A percentile compares a stretch with the other conserved stretches of the same genome.
Evolutionary conservation across 2,113 vertebrate genomes (phyloP).

Genomic region (Petrocephalus zakoni): DNA sequence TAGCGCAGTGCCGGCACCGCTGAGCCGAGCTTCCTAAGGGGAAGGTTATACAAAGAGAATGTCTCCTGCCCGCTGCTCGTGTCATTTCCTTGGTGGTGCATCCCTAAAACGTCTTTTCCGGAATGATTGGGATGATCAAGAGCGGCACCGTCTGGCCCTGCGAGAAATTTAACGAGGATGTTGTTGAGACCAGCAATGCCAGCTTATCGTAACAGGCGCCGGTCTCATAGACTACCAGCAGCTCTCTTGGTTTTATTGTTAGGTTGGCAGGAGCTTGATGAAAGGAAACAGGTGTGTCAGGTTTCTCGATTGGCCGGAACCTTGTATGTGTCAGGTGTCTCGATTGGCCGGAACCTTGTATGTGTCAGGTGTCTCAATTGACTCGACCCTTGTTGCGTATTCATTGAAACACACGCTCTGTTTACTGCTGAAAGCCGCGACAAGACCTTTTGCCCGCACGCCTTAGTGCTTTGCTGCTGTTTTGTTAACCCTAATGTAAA

Average conservation of each 20-base stretch:
- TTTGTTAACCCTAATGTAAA: conserved; percentile 46
- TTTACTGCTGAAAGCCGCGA: conserved; percentile 1
- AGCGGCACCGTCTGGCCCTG: conserved; percentile 25
- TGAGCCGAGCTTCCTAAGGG: conserved; percentile 6
- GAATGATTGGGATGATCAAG: conserved; percentile 39
- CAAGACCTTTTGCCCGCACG: conserved; percentile 11
- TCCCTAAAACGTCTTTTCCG: conserved; percentile 34
- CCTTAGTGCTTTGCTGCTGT: conserved; percentile 36
- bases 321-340: neutral
- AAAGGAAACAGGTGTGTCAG: neutral
- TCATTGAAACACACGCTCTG: neutral
- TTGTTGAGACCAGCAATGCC: conserved; percentile 25
- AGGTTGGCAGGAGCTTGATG: neutral
- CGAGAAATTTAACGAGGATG: conserved; percentile 34
- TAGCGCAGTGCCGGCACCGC: conserved; percentile 7
- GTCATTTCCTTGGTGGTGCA: conserved; percentile 21
- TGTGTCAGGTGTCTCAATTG: neutral
- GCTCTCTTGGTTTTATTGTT: neutral
- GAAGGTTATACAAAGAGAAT: conserved; percentile 11
- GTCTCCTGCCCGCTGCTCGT: conserved; percentile 23
- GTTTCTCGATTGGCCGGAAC: neutral
- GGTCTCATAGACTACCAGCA: neutral
- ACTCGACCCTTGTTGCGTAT: neutral
- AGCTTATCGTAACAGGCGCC: conserved; percentile 19
- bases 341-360: neutral